phyloP scores from a whole-genome alignment of 2,113 vertebrate genomes.

The Oreotrochilus melanogaster region DNA sequence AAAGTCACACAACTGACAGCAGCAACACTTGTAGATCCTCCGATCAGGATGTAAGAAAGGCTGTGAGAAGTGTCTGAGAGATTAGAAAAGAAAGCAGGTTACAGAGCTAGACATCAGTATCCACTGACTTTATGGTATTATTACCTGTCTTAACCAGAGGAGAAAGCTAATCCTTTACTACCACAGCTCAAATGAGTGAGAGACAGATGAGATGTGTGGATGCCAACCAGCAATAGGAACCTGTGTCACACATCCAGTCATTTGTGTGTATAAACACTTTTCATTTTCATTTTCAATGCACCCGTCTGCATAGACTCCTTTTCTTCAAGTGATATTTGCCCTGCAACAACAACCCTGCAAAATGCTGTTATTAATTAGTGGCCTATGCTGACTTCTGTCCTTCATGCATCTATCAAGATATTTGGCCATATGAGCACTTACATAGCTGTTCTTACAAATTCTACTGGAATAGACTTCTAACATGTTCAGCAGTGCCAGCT shows the following conservation, averaged over 20 bases:
- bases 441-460: not conserved
- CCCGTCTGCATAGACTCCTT: not conserved
- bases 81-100: not conserved
- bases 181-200: not conserved
- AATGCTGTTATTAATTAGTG: not conserved
- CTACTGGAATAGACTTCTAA: not conserved
- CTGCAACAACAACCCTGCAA: not conserved
- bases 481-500: not conserved
- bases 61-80: not conserved
- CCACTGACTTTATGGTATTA: not conserved
- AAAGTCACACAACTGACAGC: not conserved
- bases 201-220: not conserved
- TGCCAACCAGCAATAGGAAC: not conserved
- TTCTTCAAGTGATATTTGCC: not conserved
- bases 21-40: not conserved
- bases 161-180: not conserved
- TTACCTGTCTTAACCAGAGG: not conserved
- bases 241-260: not conserved
- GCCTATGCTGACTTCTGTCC: not conserved
- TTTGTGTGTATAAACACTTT: not conserved
- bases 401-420: not conserved
- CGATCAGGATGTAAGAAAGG: not conserved
- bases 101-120: not conserved
- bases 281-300: not conserved
- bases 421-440: not conserved